These are phyloP conservation scores for Apamea sordens DNA, from an alignment of 2,888 invertebrate genomes.

Conservation along the genomic window DNA sequence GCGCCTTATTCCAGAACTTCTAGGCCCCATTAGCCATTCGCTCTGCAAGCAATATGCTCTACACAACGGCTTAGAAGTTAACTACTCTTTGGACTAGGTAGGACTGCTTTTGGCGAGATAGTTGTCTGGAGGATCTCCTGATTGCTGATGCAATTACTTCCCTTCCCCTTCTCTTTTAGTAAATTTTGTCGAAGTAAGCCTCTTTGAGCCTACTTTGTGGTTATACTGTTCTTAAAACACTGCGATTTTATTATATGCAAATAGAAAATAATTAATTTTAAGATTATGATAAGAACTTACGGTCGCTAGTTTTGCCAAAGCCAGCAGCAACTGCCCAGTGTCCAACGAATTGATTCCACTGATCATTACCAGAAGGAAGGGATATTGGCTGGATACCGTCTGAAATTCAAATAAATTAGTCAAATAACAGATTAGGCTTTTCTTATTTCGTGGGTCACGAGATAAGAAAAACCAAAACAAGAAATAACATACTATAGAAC, in stretches of 20 bases:
- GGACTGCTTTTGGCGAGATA: neutral
- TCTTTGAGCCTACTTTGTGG: neutral
- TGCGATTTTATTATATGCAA: neutral
- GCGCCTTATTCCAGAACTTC: neutral
- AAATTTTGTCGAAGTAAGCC: too few species aligned
- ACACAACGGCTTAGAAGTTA: neutral
- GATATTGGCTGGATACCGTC: slow-evolving; percentile 72
- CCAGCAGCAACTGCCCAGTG: slow-evolving; percentile 76
- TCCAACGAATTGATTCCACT: slow-evolving; percentile 72
- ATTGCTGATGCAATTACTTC: neutral
- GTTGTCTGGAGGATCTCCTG: neutral
- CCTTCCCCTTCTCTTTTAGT: neutral
- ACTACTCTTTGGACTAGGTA: too few species aligned
- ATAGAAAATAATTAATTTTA: neutral
- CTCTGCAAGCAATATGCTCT: neutral
- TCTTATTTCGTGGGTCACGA: neutral
- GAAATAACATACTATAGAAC: neutral
- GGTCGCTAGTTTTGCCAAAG: slow-evolving; percentile 78
- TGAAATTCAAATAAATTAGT: slow-evolving; percentile 59
- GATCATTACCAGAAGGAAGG: slow-evolving; percentile 68
- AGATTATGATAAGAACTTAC: slow-evolving; percentile 67
- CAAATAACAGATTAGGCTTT: neutral
- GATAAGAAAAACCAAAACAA: neutral
- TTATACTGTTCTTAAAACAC: neutral
- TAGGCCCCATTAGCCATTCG: neutral